These are phyloP conservation scores for Andrena marginata DNA, from an alignment of 2,888 invertebrate genomes.

Conservation along the genomic window DNA sequence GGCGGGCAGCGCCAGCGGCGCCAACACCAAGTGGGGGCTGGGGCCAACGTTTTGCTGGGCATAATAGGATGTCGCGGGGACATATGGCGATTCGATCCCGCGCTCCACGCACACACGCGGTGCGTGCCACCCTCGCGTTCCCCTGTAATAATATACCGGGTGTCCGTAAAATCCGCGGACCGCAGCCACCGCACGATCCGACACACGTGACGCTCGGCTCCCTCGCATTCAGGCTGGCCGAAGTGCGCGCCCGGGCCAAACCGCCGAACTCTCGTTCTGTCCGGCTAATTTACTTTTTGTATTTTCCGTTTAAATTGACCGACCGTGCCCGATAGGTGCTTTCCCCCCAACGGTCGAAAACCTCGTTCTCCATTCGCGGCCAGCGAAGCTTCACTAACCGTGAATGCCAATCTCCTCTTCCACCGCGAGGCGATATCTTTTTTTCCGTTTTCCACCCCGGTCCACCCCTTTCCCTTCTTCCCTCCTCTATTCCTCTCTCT, in stretches of 20 bases:
- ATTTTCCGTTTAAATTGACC: constrained; percentile 83
- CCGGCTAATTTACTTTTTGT: constrained; percentile 84
- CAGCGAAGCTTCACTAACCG: constrained; percentile 76
- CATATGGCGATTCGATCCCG: constrained; percentile 56
- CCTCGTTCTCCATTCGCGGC: constrained; percentile 76
- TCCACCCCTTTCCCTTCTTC: constrained; percentile 12
- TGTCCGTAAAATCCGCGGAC: constrained; percentile 81
- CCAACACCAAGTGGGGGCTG: constrained; percentile 7
- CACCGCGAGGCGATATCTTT: constrained; percentile 68
- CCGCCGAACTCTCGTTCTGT: constrained; percentile 76
- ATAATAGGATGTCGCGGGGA: constrained; percentile 39
- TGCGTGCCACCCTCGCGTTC: constrained; percentile 15
- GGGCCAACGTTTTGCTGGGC: constrained; percentile 22
- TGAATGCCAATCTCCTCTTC: constrained; percentile 80
- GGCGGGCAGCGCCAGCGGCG: neutral
- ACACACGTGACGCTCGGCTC: constrained; percentile 80
- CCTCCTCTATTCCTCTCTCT: constrained; percentile 1
- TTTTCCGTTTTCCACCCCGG: constrained; percentile 29
- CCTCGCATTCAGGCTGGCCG: constrained; percentile 45
- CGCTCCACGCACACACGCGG: constrained; percentile 33
- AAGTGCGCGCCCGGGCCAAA: constrained; percentile 60
- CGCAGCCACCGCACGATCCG: constrained; percentile 81
- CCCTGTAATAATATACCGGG: constrained; percentile 75
- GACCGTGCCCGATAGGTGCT: constrained; percentile 75
- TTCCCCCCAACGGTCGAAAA: constrained; percentile 52